phyloP scores from a whole-genome alignment of 1,140 invertebrate genomes.

The Cataglyphis hispanica region DNA sequence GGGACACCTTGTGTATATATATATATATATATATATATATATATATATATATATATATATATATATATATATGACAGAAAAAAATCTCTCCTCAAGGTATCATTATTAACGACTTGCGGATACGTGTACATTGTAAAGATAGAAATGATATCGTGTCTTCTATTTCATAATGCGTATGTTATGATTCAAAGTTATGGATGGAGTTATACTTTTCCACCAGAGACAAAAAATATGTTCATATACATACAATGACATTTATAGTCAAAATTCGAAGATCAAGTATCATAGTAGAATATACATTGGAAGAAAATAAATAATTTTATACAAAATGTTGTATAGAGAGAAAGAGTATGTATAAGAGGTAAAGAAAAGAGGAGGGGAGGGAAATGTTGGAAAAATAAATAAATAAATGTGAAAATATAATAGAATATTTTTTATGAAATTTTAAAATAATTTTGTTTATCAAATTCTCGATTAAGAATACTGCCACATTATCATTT shows the following conservation, averaged over 20 bases:
- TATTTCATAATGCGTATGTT: constrained; percentile 45
- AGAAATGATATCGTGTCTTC: constrained; percentile 18
- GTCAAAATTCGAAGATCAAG: constrained; percentile 27
- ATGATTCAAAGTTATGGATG: constrained; percentile 56
- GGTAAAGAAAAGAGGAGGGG: no score
- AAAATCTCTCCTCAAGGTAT: constrained; percentile 26
- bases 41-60: constrained; percentile 7
- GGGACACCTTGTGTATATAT: no score
- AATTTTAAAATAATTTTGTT: constrained; percentile 13
- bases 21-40: constrained; percentile 2
- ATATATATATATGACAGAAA: constrained; percentile 28
- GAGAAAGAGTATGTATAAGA: no score
- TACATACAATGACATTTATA: constrained; percentile 29
- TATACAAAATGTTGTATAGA: constrained; percentile 15
- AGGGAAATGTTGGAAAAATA: constrained; percentile 4
- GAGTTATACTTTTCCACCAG: constrained; percentile 51
- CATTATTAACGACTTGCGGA: constrained; percentile 25
- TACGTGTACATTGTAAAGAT: constrained; percentile 55
- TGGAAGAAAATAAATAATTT: constrained; percentile 10
- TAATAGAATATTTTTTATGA: constrained; percentile 14
- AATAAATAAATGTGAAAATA: constrained; percentile 33
- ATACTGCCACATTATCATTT: constrained; percentile 21
- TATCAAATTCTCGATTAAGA: constrained; percentile 17
- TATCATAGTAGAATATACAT: not conserved
- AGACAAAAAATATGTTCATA: constrained; percentile 40